Evolutionary conservation across 1,140 invertebrate species (phyloP), one percentile per base, ranked within the genome.

Genomic region (Tetraneura akinire): DNA sequence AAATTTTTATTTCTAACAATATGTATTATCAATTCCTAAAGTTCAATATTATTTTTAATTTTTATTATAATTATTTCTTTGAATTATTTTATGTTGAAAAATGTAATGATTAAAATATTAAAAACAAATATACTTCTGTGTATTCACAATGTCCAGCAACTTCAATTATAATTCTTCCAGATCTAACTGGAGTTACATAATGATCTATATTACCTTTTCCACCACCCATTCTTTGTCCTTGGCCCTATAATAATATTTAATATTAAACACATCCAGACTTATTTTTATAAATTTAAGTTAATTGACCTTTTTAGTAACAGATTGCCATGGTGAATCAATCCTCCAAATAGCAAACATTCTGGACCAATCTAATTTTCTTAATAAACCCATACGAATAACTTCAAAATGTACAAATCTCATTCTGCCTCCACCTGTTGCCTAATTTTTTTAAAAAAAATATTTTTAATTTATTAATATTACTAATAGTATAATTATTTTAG

Each of bases 131-230:
- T 84, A 96, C 94, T 89, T 98, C 94, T 82, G 88, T 86, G 87
- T 91, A 98, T 86, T 96, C 93, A 84, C 93, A 91, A 84, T 91
- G 89, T 23, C 98, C 98, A 70, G 92, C 97, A 57, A 99, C 85
- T 91, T 99, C 98, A 5, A 99, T 81, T 81, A 99, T 96, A n/a
- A 99, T 91, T 83, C 97, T 87, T 53, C 93, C 94, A 68, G 92
- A 88, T 88, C 94, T 96, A 3, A 99, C 86, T 0, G 98, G 98
- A 11, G 95, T 96, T 0, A 94, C 93, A 86, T 98, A 99, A 86
- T 98, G 95, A 86, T 97, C 90, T 80, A 99, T 98, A n/a, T 89
- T 85, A 14, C 94, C 94, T 89, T 99, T 99, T 10, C 98, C 98
- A 83, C 96, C 94, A 80, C 98, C 98, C 92, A 98, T 95, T 83